These are phyloP conservation scores for Esox masquinongy DNA, from an alignment of 2,797 vertebrate genomes.

Conservation along the genomic window DNA sequence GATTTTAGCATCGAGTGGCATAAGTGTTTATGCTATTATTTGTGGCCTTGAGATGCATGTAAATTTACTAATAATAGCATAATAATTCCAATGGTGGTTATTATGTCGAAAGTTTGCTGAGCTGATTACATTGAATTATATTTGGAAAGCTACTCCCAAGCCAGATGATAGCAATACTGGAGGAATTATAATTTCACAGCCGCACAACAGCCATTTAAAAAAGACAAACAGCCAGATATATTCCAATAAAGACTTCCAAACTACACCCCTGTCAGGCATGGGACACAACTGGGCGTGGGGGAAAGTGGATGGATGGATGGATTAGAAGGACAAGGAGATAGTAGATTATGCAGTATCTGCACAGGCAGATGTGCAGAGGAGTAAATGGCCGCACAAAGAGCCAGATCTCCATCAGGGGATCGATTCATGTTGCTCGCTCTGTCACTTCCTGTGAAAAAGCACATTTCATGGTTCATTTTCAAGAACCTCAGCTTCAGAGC, in stretches of 20 bases:
- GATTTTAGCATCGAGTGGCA: background rate
- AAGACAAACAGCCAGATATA: conserved; percentile 67
- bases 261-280: conserved; percentile 61
- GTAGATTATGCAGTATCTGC: conserved; percentile 79
- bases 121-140: conserved; percentile 63
- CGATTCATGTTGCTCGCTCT: conserved; percentile 67
- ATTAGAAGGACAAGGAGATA: conserved; percentile 72
- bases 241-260: conserved; percentile 66
- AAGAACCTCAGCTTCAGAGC: conserved; percentile 56
- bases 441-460: conserved; percentile 76
- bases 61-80: conserved; percentile 45
- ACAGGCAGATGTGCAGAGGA: conserved; percentile 74
- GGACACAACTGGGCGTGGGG: conserved; percentile 63
- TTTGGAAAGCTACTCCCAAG: conserved; percentile 68
- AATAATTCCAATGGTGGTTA: conserved; percentile 46
- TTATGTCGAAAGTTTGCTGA: conserved; percentile 56
- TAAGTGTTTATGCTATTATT: conserved; percentile 26
- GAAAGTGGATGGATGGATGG: conserved; percentile 71
- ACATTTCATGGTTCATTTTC: conserved; percentile 76
- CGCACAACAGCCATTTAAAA: conserved; percentile 59
- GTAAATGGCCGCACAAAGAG: conserved; percentile 71
- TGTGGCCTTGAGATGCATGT: conserved; percentile 39
- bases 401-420: conserved; percentile 79
- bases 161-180: conserved; percentile 65
- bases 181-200: conserved; percentile 64